These are phyloP conservation scores for Noctua comes DNA, from an alignment of 2,888 invertebrate species.

Conservation along the genomic window DNA sequence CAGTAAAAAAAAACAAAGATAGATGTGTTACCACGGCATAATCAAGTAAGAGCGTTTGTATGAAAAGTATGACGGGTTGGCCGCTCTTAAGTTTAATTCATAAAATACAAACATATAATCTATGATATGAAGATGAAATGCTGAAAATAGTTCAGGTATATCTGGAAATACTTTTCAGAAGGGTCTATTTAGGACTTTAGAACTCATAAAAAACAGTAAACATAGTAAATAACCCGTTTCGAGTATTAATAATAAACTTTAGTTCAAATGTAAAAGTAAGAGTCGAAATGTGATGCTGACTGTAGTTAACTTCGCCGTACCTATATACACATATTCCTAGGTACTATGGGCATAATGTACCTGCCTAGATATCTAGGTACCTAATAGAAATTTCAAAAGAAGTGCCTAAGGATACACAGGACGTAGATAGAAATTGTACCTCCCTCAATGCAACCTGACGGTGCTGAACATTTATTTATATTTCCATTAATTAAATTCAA, in stretches of 20 bases:
- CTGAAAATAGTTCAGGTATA: background rate
- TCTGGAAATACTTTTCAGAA: background rate
- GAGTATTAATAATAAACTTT: no score
- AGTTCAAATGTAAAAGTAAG: background rate
- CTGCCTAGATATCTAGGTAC: background rate
- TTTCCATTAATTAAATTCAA: constrained; percentile 1
- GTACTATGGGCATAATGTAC: background rate
- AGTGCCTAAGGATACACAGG: background rate
- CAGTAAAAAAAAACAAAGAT: no score
- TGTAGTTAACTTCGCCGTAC: background rate
- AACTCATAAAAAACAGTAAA: no score
- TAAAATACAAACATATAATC: background rate
- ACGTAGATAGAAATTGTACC: background rate
- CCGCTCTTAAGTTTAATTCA: background rate
- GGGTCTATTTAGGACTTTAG: background rate
- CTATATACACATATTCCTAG: background rate
- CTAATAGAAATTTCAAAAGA: no score
- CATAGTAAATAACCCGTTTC: no score
- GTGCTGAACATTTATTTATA: background rate
- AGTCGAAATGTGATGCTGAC: background rate
- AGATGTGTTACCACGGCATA: no score
- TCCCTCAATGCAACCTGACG: background rate
- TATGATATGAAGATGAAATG: background rate
- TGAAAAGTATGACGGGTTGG: no score
- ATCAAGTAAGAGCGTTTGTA: no score